Evolutionary conservation across 2,113 vertebrate species (phyloP).

Genomic region (Gadus chalcogrammus): DNA sequence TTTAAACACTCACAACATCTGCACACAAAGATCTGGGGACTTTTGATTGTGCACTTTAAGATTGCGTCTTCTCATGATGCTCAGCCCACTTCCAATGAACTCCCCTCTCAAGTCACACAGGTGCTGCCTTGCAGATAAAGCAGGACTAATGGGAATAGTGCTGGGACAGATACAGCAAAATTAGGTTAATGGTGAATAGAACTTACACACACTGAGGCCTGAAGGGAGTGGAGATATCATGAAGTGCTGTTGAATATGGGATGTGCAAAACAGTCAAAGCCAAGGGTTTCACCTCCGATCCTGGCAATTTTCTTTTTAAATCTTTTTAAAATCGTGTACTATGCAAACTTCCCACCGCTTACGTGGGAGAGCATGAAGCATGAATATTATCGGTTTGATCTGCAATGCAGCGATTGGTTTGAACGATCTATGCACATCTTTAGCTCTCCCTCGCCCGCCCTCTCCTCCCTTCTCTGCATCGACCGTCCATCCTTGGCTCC

Average conservation of each 20-base stretch:
- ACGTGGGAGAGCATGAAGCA: slow-evolving; percentile 16
- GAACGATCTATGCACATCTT: background rate
- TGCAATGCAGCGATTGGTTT: slow-evolving; percentile 18
- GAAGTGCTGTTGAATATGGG: no score
- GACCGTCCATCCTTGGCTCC: slow-evolving; percentile 22
- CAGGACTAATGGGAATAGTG: background rate
- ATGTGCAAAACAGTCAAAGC: no score
- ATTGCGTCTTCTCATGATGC: background rate
- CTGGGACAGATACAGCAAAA: slow-evolving; percentile 7
- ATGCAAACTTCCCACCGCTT: slow-evolving; percentile 1
- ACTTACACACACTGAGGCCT: no score
- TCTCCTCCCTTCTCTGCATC: background rate
- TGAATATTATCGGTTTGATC: slow-evolving; percentile 56
- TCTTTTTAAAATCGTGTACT: no score
- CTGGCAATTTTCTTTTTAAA: no score
- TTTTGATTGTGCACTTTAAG: no score
- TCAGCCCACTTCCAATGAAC: slow-evolving; percentile 1
- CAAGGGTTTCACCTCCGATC: no score
- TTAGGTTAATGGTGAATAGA: background rate
- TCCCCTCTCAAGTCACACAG: background rate
- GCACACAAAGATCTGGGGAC: no score
- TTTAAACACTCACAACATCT: no score
- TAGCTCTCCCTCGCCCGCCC: background rate
- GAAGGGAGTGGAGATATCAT: no score
- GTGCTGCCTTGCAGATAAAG: slow-evolving; percentile 14